Evolutionary conservation across 2,797 vertebrate genomes (phyloP), one percentile per base, ranked within the genome.

Genomic region (Melanotaenia parkinsoni): DNA sequence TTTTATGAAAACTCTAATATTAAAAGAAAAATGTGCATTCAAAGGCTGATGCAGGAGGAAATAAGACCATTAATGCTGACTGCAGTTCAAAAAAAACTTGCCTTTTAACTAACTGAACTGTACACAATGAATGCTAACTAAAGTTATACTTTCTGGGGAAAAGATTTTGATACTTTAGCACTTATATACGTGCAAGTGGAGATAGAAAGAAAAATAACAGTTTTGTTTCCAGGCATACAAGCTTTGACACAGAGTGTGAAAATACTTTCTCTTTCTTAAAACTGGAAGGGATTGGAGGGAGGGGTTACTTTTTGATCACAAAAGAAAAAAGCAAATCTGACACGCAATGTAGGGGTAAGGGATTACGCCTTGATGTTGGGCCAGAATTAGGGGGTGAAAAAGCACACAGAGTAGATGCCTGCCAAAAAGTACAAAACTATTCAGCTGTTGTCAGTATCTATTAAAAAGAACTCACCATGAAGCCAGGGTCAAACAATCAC

Each of bases 371-470:
- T 85, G 80, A 85, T 85, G 82, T 80, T 8, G 43, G 60, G 77
- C 83, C 80, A 86, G 84, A 86, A 82, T 77, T 72, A 75, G 59
- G 57, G 74, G 50, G 67, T 72, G 80, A 85, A 86, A 88, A 87
- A 76, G 62, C 72, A 80, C 67, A 66, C 66, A 77, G 63, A 79
- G 74, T 30, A 57, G 78, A 79, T 80, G 67, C 79, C 79, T 24
- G 60, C 67, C 73, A 88, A 91, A 86, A 79, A 83, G 61, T 20
- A 63, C 81, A 74, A 79, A 86, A 86, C 89, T 88, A 88, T 91
- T 90, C 88, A 80, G 81, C 85, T 86, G 80, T 72, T 92, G 92
- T 93, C 92, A 86, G 81, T 83, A 89, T 79, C 63, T 60, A 89
- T 94, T 93, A 87, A 85, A 85, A 77, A 78, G 66, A 82, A 89